Evolutionary conservation across 2,797 vertebrate species (phyloP), one percentile per base, ranked within the genome.

Genomic region (Squalus acanthias): DNA sequence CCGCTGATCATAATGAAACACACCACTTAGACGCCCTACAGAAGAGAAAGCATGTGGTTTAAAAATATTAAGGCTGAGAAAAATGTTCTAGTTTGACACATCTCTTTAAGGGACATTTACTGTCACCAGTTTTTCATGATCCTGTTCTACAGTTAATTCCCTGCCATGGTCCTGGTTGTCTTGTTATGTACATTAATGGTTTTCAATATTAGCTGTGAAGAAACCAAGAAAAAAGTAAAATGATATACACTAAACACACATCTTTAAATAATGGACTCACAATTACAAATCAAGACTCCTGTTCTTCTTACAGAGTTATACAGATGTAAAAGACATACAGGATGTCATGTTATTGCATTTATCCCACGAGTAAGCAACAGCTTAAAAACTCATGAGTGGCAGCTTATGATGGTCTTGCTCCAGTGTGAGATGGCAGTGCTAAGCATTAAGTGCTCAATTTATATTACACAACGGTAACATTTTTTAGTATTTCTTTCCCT

Each of bases 1-100:
- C 53, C 93, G 69, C 13, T 96, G 96, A 95, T 97, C 97, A 96
- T 97, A 97, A 96, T 96, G 97, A 87, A 97, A 97, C 9, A 97
- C 97, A 91, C 97, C 97, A 57, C 82, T 96, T 74, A 70, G 96
- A 24, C 96, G 96, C 82, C 96, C 97, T 97, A 29, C 15, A 93
- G 70, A 85, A 79, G 76, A 87, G 96, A 39, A 95, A 95, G 33
- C 6, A 72, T 94, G 39, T 70, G 7, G 65, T 69, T 94, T 94
- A 67, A 46, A 94, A 94, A 39, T 46, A 50, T 12, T 24, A 8
- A 26, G 17, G 9, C 22, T 50, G 17, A 94, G 65, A 50, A 69
- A 91, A 67, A 46, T 24, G 63, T 69, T 91, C 29, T 7, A 65
- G 13, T 92, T 94, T 94, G n/a, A 46, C 15, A 70, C 39, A 69